A percentile compares a stretch with the other conserved stretches of the same genome.
Conservation (phyloP, 2,888 invertebrate genomes). For the Dermolepida albohirtum region DNA sequence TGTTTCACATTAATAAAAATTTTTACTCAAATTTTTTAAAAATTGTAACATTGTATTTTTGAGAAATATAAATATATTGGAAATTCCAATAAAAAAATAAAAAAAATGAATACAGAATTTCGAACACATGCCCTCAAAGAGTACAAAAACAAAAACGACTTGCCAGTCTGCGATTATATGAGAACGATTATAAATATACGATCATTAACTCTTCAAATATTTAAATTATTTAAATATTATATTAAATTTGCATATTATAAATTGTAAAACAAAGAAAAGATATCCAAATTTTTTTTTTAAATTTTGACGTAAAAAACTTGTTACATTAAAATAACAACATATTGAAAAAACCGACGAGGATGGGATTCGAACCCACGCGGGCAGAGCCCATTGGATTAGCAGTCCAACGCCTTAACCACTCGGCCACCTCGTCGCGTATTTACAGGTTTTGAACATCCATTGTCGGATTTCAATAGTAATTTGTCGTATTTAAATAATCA, state of each 20-base stretch:
- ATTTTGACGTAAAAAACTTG: not conserved
- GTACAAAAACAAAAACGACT: slow-evolving; percentile 79
- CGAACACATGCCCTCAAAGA: slow-evolving; percentile 67
- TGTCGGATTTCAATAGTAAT: no score
- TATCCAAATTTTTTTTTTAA: not conserved
- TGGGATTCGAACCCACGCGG: slow-evolving; percentile 75
- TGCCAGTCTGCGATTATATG: slow-evolving; percentile 75
- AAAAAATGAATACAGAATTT: no score
- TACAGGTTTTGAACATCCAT: not conserved
- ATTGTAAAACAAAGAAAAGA: not conserved
- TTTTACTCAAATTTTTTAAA: no score
- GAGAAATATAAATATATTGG: no score
- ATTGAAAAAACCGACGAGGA: slow-evolving; percentile 59
- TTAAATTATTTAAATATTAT: not conserved
- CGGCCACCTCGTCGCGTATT: slow-evolving; percentile 68
- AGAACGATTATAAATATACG: not conserved
- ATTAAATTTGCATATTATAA: not conserved
- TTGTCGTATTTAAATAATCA: no score
- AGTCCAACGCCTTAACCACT: slow-evolving; percentile 76
- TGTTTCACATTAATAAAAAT: no score
- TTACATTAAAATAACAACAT: no score
- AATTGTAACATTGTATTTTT: no score
- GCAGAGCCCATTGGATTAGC: slow-evolving; percentile 75
- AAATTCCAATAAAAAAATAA: no score
- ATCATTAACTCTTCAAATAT: no score